Conservation (phyloP, 2,797 vertebrate species). For the Danionella dracula region DNA sequence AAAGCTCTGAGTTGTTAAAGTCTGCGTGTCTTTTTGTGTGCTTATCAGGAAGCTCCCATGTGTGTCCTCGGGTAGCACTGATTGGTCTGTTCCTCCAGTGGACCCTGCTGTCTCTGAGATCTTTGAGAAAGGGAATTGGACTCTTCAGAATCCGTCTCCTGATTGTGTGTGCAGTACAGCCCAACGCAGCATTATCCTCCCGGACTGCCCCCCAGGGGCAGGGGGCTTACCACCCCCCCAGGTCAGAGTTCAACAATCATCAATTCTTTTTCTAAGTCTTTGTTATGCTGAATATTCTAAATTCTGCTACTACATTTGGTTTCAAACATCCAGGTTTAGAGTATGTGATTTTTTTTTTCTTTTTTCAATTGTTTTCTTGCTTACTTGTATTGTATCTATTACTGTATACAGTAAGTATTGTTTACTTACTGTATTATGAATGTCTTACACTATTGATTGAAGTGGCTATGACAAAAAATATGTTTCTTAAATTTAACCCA, state of each 20-base stretch:
- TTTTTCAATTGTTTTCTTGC: no score
- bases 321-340: no score
- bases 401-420: no score
- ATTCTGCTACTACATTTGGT: no score
- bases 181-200: conserved; percentile 80
- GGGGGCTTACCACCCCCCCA: conserved; percentile 89
- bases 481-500: no score
- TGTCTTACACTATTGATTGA: no score
- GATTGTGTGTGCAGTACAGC: conserved; percentile 85
- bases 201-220: conserved; percentile 83
- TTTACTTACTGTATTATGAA: no score
- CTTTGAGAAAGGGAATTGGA: conserved; percentile 88
- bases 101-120: conserved; percentile 74
- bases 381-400: no score
- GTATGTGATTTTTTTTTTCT: no score
- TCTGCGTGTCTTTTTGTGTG: background rate
- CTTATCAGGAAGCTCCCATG: background rate
- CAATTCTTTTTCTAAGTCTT: no score
- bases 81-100: conserved; percentile 73
- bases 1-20: background rate
- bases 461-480: no score
- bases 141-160: conserved; percentile 87
- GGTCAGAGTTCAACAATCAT: conserved; percentile 74
- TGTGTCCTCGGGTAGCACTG: conserved; percentile 43
- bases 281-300: no score